phyloP scores from a whole-genome alignment of 2,888 invertebrate species.

The Mimas tiliae region DNA sequence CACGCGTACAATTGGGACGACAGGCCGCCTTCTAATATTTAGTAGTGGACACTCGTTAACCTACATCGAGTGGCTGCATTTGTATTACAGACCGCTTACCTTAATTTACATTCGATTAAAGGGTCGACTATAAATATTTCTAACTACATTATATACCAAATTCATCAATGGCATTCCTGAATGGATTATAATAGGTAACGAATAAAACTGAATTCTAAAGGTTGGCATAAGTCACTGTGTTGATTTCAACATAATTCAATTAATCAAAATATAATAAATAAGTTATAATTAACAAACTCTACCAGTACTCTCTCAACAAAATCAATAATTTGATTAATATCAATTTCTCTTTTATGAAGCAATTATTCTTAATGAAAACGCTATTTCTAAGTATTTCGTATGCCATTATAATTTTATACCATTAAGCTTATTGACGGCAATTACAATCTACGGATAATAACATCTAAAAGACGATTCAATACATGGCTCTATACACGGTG shows the following conservation, averaged over 20 bases:
- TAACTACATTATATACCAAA: background rate
- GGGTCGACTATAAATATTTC: slow-evolving; percentile 4
- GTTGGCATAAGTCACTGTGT: too few species aligned
- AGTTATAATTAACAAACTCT: background rate
- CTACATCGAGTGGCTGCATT: slow-evolving; percentile 69
- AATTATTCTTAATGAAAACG: too few species aligned
- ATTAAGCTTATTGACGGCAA: too few species aligned
- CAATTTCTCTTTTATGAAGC: too few species aligned
- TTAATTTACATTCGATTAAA: slow-evolving; percentile 24
- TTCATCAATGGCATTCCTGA: background rate
- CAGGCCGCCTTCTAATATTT: slow-evolving; percentile 17
- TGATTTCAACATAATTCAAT: too few species aligned
- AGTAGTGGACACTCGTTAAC: slow-evolving; percentile 64
- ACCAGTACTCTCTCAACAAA: too few species aligned
- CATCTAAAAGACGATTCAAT: background rate
- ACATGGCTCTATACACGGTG: background rate
- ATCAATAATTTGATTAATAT: too few species aligned
- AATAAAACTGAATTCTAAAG: too few species aligned
- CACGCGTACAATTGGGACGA: slow-evolving; percentile 12
- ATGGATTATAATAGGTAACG: background rate
- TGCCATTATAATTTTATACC: too few species aligned
- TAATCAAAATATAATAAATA: too few species aligned
- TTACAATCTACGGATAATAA: too few species aligned
- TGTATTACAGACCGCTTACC: slow-evolving; percentile 28
- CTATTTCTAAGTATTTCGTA: too few species aligned